Evolutionary conservation across 2,888 invertebrate species (phyloP), one percentile per base, ranked within the genome.

Genomic region (Trissonchulus latispiculum): DNA sequence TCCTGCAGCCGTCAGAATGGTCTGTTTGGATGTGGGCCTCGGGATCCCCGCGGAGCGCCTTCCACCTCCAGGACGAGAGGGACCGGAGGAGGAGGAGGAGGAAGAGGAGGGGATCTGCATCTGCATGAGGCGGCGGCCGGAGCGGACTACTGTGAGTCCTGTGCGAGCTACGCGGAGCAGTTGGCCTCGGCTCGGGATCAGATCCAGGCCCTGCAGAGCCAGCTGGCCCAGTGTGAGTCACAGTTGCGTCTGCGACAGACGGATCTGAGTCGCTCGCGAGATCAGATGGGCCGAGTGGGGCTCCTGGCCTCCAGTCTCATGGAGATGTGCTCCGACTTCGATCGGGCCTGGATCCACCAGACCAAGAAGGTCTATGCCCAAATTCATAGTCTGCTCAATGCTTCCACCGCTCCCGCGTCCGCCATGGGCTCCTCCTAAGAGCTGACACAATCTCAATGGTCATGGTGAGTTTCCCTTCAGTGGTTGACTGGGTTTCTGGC

Each of bases 261-360:
- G 36, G 69, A 75, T n/a, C 1, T 74, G 18, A 59, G 3, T 3
- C 62, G 72, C 23, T 31, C 35, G 3, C 15, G 72, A 15, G 29
- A 3, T 1, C 69, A n/a, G 64, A 70, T 48, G 68, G 29, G 36
- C 28, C 71, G 36, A 3, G 72, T 74, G 48, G 33, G 59, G 18
- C 18, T 1, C 28, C 37, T 74, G 28, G 68, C 73, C 70, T 36
- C 48, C 31, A 3, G 62, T n/a, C 70, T 75, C 18, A 18, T 74
- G 68, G 36, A 75, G 32, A 36, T 61, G n/a, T 75, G 75, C 48
- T 2, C 61, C 67, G 75, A 75, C 29, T 75, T 74, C 72, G 77
- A 78, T 35, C 77, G 76, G 35, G 61, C 76, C 35, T 77, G 77
- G 75, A 75, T 78, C 71, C 71, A 74, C 69, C 77, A 78, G 70